Percentiles rank a stretch among this genome's conserved stretches.
These are phyloP conservation scores for Colostygia pectinataria DNA, from an alignment of 2,888 invertebrate species.

Conservation along the genomic window DNA sequence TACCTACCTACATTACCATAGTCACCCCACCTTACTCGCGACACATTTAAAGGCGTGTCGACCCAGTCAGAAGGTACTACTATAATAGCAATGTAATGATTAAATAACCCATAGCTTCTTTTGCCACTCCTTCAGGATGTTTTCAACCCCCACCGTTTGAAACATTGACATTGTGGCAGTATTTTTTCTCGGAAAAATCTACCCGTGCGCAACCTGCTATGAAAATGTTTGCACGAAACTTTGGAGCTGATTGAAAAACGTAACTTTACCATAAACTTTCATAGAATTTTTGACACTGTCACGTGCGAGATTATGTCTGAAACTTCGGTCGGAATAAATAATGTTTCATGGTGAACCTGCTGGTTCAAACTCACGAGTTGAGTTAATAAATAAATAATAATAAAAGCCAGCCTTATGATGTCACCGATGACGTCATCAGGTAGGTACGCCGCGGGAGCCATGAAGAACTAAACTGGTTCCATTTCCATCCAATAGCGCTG, in stretches of 20 bases:
- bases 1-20: conserved; percentile 9
- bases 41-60: conserved; percentile 23
- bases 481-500: conserved; percentile 51
- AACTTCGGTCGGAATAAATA: too few relatives aligned
- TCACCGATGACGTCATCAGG: conserved; percentile 74
- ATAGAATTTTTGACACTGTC: too few relatives aligned
- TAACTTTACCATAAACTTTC: too few relatives aligned
- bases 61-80: conserved; percentile 59
- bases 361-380: too few relatives aligned
- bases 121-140: conserved; percentile 27
- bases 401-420: conserved; percentile 47
- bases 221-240: too few relatives aligned
- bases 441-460: conserved; percentile 48
- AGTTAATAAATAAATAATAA: not conserved
- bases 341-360: too few relatives aligned
- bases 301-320: too few relatives aligned
- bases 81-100: conserved; percentile 55
- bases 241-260: too few relatives aligned
- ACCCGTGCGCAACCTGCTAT: too few relatives aligned
- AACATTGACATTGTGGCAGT: too few relatives aligned
- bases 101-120: conserved; percentile 41
- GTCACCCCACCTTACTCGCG: conserved; percentile 11
- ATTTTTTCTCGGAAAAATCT: too few relatives aligned
- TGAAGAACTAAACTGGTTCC: conserved; percentile 66
- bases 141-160: too few relatives aligned